phyloP scores from a whole-genome alignment of 2,113 vertebrate species.

The Tympanuchus pallidicinctus region DNA sequence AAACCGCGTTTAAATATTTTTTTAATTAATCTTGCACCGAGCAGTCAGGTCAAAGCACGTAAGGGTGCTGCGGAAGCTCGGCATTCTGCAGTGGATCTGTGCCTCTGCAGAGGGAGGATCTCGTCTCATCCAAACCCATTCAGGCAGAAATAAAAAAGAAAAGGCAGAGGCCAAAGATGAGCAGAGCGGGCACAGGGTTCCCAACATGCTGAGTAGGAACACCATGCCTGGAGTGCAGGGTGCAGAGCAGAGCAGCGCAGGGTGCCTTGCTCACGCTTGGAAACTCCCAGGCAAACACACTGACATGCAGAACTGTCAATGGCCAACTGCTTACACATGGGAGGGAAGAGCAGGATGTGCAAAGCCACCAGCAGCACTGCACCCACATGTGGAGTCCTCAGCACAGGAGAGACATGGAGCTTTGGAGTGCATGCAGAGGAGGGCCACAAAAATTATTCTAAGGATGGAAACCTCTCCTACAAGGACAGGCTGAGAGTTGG shows the following conservation, averaged over 20 bases:
- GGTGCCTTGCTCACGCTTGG: background rate
- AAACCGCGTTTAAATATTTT: conserved; percentile 14
- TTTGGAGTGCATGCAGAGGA: no score
- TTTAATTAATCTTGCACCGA: conserved; percentile 22
- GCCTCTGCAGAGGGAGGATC: background rate
- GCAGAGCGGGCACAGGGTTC: no score
- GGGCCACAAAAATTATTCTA: no score
- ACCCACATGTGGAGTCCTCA: no score
- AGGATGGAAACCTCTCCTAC: no score
- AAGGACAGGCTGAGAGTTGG: no score
- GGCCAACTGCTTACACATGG: fast-evolving
- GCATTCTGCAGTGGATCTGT: background rate
- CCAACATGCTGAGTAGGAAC: no score
- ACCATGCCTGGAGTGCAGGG: no score
- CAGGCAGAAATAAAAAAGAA: background rate
- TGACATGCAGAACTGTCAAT: fast-evolving
- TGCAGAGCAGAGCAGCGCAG: no score
- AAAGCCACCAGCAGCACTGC: background rate
- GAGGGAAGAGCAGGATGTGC: background rate
- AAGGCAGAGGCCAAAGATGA: background rate
- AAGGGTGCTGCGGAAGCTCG: background rate
- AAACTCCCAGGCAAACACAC: fast-evolving
- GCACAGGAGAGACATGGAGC: no score
- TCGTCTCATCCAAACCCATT: background rate
- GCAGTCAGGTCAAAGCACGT: background rate